Percentiles rank a stretch among this genome's conserved stretches.
Conservation (phyloP, 1,140 invertebrate genomes). For the Drosophila seguyi region DNA sequence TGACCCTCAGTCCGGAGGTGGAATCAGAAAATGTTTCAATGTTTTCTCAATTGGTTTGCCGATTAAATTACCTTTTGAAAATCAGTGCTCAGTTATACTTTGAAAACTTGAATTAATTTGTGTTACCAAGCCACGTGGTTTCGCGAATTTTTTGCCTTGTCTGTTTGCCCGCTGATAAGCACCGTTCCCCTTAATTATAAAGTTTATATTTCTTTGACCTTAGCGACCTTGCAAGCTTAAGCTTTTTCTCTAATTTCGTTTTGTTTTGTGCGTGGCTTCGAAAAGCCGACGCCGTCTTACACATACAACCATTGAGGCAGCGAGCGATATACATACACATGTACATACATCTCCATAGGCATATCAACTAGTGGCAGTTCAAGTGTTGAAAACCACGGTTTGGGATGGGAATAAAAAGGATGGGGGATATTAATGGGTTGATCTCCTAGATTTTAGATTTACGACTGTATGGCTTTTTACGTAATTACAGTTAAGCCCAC, state of each 20-base stretch:
- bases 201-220: conserved; percentile 60
- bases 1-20: conserved; percentile 46
- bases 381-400: conserved; percentile 45
- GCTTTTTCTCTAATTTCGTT: conserved; percentile 27
- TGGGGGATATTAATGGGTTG: conserved; percentile 21
- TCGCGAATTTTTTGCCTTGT: conserved; percentile 27
- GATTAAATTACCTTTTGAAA: neutral
- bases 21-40: neutral
- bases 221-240: conserved; percentile 53
- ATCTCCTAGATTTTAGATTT: conserved; percentile 34
- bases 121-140: conserved; percentile 63
- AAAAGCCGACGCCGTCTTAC: conserved; percentile 23
- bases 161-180: conserved; percentile 50
- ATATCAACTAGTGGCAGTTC: conserved; percentile 20
- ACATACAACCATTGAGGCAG: neutral
- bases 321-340: neutral
- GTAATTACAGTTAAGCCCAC: conserved; percentile 22
- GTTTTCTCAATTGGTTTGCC: neutral
- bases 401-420: conserved; percentile 14
- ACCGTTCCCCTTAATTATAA: conserved; percentile 26
- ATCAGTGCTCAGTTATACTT: neutral
- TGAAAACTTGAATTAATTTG: neutral
- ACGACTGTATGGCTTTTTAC: conserved; percentile 28
- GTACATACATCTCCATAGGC: neutral
- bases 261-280: conserved; percentile 41